Evolutionary conservation across 2,888 invertebrate species (phyloP), one percentile per base, ranked within the genome.

Genomic region (Microchrysa polita): DNA sequence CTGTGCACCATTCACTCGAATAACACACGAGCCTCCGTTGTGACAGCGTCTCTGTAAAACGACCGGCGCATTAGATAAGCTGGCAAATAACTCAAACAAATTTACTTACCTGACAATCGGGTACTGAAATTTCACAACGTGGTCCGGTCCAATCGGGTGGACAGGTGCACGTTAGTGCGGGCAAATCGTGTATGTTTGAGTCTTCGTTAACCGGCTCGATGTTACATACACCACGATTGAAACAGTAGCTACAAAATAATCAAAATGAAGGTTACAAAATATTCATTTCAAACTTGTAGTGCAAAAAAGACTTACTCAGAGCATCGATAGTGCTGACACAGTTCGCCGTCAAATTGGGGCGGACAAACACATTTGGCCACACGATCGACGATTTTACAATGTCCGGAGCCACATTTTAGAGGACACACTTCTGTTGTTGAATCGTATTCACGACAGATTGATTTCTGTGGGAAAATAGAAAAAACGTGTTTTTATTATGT

Each of bases 271-370:
- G n/a, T 34, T 52, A 27, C 12, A 23, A 34, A 42, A 73, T 34
- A 9, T 5, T 40, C 16, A 40, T 23, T 42, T 48, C 20, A 52
- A 53, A 52, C 1, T 9, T 52, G 10, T n/a, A 5, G 22, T 67
- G 48, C 5, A n/a, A n/a, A 67, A 40, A n/a, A 27, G n/a, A 1
- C 27, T 61, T 72, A 76, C 60, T 89, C 89, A 1, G 91, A 89
- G 81, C 93, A 93, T 73, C 89, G 87, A 82, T 89, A 91, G 79
- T 88, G 87, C 81, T 91, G 89, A 84, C 93, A 93, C 65, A 87
- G 83, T 76, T 87, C 86, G 18, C 93, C 92, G 53, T 87, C 87
- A 83, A 89, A 93, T 63, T 87, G 86, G 0, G 89, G 84, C 40
- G 88, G 86, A 80, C 93, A 93, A 77, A 86, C 83, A 85, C 93